Evolutionary conservation across 2,888 invertebrate species (phyloP).

Genomic region (Coremacera marginata): DNA sequence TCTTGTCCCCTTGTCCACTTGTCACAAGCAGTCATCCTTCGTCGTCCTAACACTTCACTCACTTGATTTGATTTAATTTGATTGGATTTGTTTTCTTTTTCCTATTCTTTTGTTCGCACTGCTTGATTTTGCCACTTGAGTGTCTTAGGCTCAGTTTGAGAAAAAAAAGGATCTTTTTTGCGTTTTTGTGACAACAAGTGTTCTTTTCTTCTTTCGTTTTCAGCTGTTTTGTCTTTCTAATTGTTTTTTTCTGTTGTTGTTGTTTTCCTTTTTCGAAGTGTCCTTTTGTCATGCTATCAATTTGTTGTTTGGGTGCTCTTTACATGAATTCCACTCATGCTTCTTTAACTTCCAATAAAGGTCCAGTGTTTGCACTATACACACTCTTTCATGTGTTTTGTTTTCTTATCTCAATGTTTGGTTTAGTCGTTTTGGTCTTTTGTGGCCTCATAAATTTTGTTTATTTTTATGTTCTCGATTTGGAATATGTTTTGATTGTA

Average conservation of each 20-base stretch:
- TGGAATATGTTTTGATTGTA: background rate
- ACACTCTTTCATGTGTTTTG: background rate
- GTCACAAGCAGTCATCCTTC: background rate
- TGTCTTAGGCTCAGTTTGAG: background rate
- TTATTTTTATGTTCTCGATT: background rate
- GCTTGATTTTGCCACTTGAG: conserved; percentile 4
- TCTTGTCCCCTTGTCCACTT: conserved; percentile 6
- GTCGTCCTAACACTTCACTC: background rate
- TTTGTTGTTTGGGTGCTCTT: conserved; percentile 12
- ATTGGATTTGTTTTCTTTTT: conserved; percentile 22
- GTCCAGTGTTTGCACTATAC: background rate
- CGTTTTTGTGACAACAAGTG: conserved; percentile 12
- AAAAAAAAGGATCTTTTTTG: background rate
- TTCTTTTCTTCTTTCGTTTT: background rate
- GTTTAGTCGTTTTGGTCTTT: background rate
- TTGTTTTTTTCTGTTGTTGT: too few species aligned
- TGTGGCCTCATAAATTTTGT: conserved; percentile 7
- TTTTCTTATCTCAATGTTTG: conserved; percentile 7
- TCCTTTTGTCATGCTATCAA: conserved; percentile 19
- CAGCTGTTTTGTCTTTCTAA: too few species aligned
- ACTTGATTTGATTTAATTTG: background rate
- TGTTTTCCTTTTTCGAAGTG: background rate
- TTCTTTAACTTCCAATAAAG: background rate
- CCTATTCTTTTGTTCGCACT: background rate
- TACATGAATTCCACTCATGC: background rate